phyloP scores from a whole-genome alignment of 2,888 invertebrate genomes.

The Hypselothyrea guttata region DNA sequence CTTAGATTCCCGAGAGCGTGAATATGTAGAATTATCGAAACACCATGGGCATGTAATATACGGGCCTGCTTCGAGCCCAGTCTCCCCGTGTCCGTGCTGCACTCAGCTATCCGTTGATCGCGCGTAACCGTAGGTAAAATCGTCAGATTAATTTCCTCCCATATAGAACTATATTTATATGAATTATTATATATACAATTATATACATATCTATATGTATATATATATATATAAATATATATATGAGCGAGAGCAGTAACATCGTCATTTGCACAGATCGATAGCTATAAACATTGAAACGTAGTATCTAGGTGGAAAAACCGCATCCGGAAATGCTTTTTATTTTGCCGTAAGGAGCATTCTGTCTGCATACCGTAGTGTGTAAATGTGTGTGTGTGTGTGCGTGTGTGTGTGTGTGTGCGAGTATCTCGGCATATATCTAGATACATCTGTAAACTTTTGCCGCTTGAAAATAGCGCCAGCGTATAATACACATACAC shows the following conservation, averaged over 20 bases:
- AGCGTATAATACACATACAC: conserved; percentile 20
- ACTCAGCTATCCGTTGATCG: conserved; percentile 65
- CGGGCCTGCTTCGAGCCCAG: conserved; percentile 62
- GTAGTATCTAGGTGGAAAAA: conserved; percentile 1
- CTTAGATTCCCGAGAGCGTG: conserved; percentile 42
- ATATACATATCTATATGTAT: too few relatives aligned
- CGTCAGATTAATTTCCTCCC: too few relatives aligned
- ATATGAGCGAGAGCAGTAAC: background rate
- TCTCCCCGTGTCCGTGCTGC: conserved; percentile 74
- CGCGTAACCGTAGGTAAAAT: conserved; percentile 65
- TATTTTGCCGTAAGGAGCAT: conserved; percentile 7
- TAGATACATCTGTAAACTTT: conserved; percentile 30
- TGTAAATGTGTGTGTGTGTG: too few relatives aligned
- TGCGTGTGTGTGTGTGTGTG: too few relatives aligned
- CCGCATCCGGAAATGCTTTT: conserved; percentile 29
- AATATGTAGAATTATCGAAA: conserved; percentile 36
- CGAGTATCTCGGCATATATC: conserved; percentile 2
- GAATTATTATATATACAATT: too few relatives aligned
- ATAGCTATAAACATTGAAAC: background rate
- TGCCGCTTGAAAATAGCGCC: conserved; percentile 51
- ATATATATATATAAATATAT: background rate
- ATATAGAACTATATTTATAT: too few relatives aligned
- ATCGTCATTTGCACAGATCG: background rate
- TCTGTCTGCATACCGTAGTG: background rate
- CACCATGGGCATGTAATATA: conserved; percentile 61